Evolutionary conservation across 2,888 invertebrate species (phyloP).

Genomic region (Teleiodes luculella): DNA sequence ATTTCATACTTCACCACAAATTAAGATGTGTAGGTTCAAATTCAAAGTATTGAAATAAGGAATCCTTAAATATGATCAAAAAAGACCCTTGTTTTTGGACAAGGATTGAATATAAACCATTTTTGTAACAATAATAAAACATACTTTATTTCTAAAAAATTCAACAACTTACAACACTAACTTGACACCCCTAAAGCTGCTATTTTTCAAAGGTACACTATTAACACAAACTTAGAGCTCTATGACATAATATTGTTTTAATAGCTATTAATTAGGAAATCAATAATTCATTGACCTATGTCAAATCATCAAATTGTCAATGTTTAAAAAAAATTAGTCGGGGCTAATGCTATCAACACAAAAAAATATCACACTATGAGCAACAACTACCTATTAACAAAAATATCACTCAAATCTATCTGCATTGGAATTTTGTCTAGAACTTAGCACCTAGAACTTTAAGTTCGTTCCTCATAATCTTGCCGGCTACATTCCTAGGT

Average conservation of each 20-base stretch:
- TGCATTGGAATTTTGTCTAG: conserved; percentile 20
- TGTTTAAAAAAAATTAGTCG: too few species aligned
- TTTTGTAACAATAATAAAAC: conserved; percentile 17
- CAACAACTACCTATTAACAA: not conserved
- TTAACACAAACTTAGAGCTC: not conserved
- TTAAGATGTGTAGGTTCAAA: too few species aligned
- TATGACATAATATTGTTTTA: too few species aligned
- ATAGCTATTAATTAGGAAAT: too few species aligned
- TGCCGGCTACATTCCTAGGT: conserved; percentile 87
- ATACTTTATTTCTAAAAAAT: conserved; percentile 19
- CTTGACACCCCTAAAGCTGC: not conserved
- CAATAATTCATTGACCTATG: too few species aligned
- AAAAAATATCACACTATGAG: not conserved
- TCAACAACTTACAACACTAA: not conserved
- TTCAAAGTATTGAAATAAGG: too few species aligned
- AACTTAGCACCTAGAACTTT: conserved; percentile 63
- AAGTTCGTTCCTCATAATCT: conserved; percentile 85
- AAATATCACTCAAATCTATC: not conserved
- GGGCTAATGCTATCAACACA: too few species aligned
- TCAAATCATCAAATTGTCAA: too few species aligned
- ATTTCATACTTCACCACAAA: too few species aligned
- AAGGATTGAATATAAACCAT: not conserved
- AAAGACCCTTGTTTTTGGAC: not conserved
- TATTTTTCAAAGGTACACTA: not conserved
- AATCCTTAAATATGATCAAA: not conserved